These are phyloP conservation scores for Eurosta solidaginis DNA, from an alignment of 1,140 invertebrate species.

Conservation along the genomic window DNA sequence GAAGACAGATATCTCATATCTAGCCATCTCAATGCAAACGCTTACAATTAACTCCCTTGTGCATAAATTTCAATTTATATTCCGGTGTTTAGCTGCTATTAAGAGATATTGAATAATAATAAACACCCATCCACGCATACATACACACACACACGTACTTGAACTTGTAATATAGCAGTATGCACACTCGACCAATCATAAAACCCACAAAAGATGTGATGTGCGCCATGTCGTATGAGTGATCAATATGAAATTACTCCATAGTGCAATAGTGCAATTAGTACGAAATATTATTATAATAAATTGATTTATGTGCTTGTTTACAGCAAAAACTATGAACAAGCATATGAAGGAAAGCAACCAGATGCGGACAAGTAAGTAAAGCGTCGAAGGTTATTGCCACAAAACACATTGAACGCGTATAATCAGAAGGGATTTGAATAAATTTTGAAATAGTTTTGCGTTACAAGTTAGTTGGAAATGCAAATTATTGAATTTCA, in stretches of 20 bases:
- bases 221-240: conserved; percentile 10
- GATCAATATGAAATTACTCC: conserved; percentile 25
- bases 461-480: neutral
- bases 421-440: neutral
- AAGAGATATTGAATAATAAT: conserved; percentile 28
- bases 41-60: neutral
- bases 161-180: neutral
- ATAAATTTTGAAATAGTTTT: neutral
- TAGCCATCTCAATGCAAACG: neutral
- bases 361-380: too few species aligned
- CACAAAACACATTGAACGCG: neutral
- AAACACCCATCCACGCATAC: neutral
- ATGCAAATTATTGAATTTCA: conserved; percentile 6
- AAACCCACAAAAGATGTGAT: too few species aligned
- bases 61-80: conserved; percentile 25
- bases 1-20: neutral
- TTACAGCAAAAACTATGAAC: neutral
- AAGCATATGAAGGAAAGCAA: neutral
- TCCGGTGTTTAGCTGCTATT: conserved; percentile 1
- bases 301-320: conserved; percentile 26
- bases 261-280: conserved; percentile 22
- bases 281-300: conserved; percentile 22
- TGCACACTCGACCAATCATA: neutral
- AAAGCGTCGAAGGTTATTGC: neutral
- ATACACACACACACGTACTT: neutral